Percentiles rank a stretch among this genome's conserved stretches.
Conservation (phyloP, 2,888 invertebrate species). For the Glaucopsyche alexis region DNA sequence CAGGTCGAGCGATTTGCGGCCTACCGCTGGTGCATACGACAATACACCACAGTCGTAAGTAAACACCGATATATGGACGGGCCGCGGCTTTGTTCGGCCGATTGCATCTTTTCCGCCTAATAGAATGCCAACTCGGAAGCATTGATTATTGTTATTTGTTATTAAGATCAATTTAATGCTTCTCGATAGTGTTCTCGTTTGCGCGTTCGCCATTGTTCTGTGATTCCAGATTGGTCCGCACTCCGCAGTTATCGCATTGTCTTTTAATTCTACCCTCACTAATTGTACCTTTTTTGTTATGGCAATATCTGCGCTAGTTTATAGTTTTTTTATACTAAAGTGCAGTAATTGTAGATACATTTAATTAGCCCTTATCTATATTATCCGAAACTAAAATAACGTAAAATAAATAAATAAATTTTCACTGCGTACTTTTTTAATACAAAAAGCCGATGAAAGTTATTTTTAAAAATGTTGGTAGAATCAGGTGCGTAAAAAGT, state of each 20-base stretch:
- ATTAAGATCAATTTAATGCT: constrained; percentile 29
- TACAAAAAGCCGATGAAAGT: neutral
- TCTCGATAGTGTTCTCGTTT: constrained; percentile 27
- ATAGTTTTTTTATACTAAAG: neutral
- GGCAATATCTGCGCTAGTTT: neutral
- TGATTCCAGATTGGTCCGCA: neutral
- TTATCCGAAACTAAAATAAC: neutral
- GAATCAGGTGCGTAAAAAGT: constrained; percentile 17
- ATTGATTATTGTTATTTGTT: constrained; percentile 32
- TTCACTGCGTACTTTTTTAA: neutral
- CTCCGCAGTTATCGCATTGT: neutral
- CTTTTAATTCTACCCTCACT: neutral
- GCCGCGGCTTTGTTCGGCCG: constrained; percentile 45
- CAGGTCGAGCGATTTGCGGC: constrained; percentile 46
- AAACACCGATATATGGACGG: constrained; percentile 45
- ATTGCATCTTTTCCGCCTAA: constrained; percentile 49
- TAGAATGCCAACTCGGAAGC: constrained; percentile 37
- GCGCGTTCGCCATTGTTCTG: constrained; percentile 15
- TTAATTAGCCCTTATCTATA: too few relatives aligned
- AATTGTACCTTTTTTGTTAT: neutral
- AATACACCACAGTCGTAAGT: constrained; percentile 46
- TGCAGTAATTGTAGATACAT: too few relatives aligned
- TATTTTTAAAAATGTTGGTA: constrained; percentile 17
- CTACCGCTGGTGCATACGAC: constrained; percentile 45
- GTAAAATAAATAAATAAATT: neutral